Evolutionary conservation across 2,888 invertebrate genomes (phyloP).

Genomic region (Terebella lapidaria): DNA sequence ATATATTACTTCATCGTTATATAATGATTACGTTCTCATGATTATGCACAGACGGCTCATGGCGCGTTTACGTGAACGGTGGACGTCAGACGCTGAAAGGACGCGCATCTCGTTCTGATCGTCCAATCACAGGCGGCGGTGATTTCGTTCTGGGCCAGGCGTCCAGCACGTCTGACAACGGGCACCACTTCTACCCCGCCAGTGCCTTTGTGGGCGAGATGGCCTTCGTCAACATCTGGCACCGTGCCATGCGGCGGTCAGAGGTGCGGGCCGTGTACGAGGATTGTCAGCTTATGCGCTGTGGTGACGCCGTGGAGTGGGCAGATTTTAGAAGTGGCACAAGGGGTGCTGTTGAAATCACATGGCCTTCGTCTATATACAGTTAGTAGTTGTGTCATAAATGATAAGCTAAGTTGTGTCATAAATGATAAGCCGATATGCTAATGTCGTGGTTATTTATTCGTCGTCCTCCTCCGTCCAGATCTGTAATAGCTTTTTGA

Average conservation of each 20-base stretch:
- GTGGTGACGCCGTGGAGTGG: constrained; percentile 53
- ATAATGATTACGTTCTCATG: background rate
- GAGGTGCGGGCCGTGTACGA: constrained; percentile 26
- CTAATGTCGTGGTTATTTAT: too few species aligned
- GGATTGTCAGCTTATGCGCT: constrained; percentile 46
- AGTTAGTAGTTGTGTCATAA: constrained; percentile 14
- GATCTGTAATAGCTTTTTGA: too few species aligned
- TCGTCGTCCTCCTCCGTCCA: too few species aligned
- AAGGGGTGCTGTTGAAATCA: constrained; percentile 46
- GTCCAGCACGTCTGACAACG: constrained; percentile 1
- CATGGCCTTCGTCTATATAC: constrained; percentile 47
- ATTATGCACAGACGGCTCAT: constrained; percentile 18
- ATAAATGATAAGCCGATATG: too few species aligned
- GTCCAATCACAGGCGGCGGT: constrained; percentile 36
- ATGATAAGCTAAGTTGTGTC: too few species aligned
- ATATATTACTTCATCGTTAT: too few species aligned
- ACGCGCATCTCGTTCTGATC: constrained; percentile 3
- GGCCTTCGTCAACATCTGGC: constrained; percentile 51
- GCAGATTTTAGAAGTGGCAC: constrained; percentile 52
- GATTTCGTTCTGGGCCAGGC: constrained; percentile 47
- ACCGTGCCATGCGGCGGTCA: constrained; percentile 28
- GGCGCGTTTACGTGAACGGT: constrained; percentile 17
- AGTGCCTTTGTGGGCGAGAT: constrained; percentile 45
- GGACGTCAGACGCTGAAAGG: background rate
- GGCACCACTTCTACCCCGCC: constrained; percentile 27